Base-by-base conservation (phyloP, 2,888 invertebrate genomes). In the Margaritifera margaritifera region DNA sequence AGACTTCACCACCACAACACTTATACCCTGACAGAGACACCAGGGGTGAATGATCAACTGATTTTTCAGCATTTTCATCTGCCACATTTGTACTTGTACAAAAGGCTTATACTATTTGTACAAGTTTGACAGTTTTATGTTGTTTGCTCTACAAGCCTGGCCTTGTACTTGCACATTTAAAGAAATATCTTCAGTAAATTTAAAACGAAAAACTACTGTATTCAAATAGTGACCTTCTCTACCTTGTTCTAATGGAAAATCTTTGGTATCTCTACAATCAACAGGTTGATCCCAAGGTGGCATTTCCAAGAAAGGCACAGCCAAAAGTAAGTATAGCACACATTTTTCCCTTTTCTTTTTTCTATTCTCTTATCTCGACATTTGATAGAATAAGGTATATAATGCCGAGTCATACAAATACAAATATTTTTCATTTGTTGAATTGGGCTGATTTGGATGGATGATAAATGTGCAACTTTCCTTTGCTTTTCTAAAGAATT, bases 251-350 rank as follows among this genome's bases (percentile, higher is more conserved):
- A 72, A 79, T 78, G 75, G 78, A 80, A 58, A 75, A 73, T 71
- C 52, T 81, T 42, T 81, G 77, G 72, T 81, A 79, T 75, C 74
- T 81, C 31, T 81, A 80, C 78, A 42, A 42, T 42, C 83, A 84
- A 50, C 95, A 99, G 98, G 98, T 99, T 93, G 99, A 99, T 92
- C 99, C 99, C 87, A 99, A 99, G 94, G 97, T 99, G 92, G 99
- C 99, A 91, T 99, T 99, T 93, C 99, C 99, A 86, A 95, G 98
- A 75, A 87, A 87, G 79, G 79, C 85, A 58, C 86, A 85, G 72
- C 85, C 84, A 69, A 85, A 86, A 84, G 86, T 86, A 80, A 84
- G 82, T 64, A 18, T 55, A 53, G 18, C 42, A 56, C 25, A 57
- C 58, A 66, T 52, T 52, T 58, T n/a, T 64, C 19, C 11, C n/a